Evolutionary conservation across 2,888 invertebrate species (phyloP).

Genomic region (Arctia plantaginis): DNA sequence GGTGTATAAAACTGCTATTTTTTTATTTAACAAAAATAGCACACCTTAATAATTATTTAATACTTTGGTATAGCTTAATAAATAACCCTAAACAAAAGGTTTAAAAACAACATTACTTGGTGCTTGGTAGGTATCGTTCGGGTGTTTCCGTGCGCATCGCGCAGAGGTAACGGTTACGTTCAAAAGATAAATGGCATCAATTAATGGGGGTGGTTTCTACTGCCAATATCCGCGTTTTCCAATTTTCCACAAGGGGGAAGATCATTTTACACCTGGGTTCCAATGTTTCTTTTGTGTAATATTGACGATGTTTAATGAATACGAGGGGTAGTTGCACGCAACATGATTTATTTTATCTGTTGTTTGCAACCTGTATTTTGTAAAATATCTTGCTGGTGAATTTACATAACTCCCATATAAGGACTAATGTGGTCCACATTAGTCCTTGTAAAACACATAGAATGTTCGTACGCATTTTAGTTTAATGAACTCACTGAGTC

Average conservation of each 20-base stretch:
- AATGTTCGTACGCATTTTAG: no score
- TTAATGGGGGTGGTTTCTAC: constrained; percentile 65
- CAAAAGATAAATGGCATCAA: constrained; percentile 77
- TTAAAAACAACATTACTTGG: constrained; percentile 28
- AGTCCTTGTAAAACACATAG: background rate
- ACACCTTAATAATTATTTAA: constrained; percentile 15
- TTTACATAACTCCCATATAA: background rate
- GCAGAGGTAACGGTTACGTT: constrained; percentile 63
- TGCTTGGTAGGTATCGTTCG: constrained; percentile 32
- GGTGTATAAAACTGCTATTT: background rate
- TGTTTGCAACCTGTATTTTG: constrained; percentile 6
- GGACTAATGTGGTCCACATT: background rate
- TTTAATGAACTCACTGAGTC: background rate
- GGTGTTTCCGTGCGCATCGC: constrained; percentile 39
- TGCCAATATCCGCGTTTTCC: constrained; percentile 67
- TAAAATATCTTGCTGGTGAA: background rate
- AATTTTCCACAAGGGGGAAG: constrained; percentile 59
- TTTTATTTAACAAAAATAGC: background rate
- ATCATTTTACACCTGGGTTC: constrained; percentile 66
- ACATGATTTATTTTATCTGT: constrained; percentile 32
- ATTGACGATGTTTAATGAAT: constrained; percentile 63
- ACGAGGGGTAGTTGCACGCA: constrained; percentile 34
- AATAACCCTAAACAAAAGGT: constrained; percentile 22
- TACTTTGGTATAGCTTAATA: constrained; percentile 18
- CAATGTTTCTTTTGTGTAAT: constrained; percentile 43